phyloP scores from a whole-genome alignment of 2,113 vertebrate genomes.

The Kobus ellipsiprymnus region DNA sequence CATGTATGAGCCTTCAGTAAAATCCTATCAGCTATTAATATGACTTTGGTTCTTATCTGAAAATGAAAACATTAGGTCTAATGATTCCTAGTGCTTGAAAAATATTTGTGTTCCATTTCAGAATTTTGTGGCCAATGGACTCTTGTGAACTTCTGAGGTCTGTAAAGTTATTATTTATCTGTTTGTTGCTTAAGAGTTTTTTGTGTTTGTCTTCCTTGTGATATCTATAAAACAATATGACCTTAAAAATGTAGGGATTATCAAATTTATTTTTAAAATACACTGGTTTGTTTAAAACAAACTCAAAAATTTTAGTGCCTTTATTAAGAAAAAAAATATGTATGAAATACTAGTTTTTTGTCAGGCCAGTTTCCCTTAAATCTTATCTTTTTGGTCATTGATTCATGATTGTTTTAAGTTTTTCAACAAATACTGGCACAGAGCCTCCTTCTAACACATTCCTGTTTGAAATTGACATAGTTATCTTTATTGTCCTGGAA shows the following conservation, averaged over 20 bases:
- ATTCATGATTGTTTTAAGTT: neutral
- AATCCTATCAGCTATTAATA: neutral
- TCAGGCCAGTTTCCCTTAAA: neutral
- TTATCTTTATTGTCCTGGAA: neutral
- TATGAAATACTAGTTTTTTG: neutral
- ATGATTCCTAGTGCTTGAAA: neutral
- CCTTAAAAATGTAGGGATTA: neutral
- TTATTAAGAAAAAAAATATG: neutral
- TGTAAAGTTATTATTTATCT: neutral
- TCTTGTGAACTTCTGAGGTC: neutral
- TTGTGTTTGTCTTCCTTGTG: neutral
- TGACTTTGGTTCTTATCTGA: neutral
- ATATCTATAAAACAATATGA: neutral
- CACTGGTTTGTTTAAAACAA: slow-evolving; percentile 54
- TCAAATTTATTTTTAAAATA: slow-evolving; percentile 54
- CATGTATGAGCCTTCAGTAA: neutral
- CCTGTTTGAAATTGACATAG: slow-evolving; percentile 4
- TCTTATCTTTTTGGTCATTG: neutral
- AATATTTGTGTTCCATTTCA: neutral
- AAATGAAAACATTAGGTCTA: slow-evolving; percentile 6
- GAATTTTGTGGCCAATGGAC: neutral
- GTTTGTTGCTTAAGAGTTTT: neutral
- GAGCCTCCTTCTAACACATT: neutral
- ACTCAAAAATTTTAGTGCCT: slow-evolving; percentile 35
- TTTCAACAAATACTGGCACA: neutral